Conservation (phyloP, 2,888 invertebrate genomes). For the Microchrysa polita region DNA sequence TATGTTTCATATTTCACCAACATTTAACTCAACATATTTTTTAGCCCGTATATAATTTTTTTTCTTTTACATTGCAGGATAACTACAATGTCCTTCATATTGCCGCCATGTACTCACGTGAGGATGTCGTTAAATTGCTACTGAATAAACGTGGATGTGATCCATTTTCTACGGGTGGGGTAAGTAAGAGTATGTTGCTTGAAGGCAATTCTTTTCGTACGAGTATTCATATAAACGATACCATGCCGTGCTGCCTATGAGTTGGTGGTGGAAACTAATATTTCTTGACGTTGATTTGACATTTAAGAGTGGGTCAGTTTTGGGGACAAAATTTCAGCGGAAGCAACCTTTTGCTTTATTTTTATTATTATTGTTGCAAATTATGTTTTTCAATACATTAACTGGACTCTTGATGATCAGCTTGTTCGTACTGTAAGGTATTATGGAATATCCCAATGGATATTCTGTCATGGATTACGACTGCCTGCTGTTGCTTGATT, state of each 20-base stretch:
- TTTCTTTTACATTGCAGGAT: constrained; percentile 76
- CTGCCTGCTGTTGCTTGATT: background rate
- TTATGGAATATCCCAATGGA: background rate
- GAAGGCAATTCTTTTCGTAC: background rate
- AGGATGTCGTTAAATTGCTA: constrained; percentile 92
- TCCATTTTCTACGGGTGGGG: constrained; percentile 92
- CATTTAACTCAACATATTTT: constrained; percentile 15
- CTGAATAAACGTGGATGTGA: constrained; percentile 90
- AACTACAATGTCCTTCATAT: constrained; percentile 95
- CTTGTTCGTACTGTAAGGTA: no score
- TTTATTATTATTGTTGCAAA: constrained; percentile 16
- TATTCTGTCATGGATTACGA: background rate
- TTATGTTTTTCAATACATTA: constrained; percentile 5
- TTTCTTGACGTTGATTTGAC: constrained; percentile 11
- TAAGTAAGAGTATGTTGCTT: constrained; percentile 67
- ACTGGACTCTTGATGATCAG: no score
- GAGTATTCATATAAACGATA: no score
- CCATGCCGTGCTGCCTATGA: no score
- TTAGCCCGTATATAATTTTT: background rate
- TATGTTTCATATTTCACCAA: constrained; percentile 29
- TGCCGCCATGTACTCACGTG: constrained; percentile 92
- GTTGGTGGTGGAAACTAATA: no score
- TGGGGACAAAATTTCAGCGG: background rate
- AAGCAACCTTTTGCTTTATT: background rate
- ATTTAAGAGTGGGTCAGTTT: background rate